A percentile compares a stretch with the other conserved stretches of the same genome.
These are phyloP conservation scores for Cryptotis parvus DNA, from an alignment of 2,113 vertebrate genomes.

Conservation along the genomic window DNA sequence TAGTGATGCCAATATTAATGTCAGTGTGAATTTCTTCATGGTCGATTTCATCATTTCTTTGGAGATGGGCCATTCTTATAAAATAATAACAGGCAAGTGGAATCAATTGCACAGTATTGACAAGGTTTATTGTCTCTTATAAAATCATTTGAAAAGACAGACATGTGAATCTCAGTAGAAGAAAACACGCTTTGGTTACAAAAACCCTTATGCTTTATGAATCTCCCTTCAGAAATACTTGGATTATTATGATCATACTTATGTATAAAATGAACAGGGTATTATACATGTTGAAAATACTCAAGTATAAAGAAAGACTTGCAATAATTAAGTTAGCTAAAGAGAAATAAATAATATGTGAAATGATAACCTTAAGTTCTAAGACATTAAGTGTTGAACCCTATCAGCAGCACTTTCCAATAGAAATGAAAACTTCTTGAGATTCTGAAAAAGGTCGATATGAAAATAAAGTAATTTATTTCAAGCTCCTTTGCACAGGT, in stretches of 20 bases:
- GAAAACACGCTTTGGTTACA: slow-evolving; percentile 40
- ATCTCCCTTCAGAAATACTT: not conserved
- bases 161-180: slow-evolving; percentile 53
- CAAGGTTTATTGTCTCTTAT: slow-evolving; percentile 62
- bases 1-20: slow-evolving; percentile 67
- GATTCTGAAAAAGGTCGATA: not conserved
- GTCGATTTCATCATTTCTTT: slow-evolving; percentile 72
- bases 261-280: not conserved
- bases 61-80: slow-evolving; percentile 63
- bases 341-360: not conserved
- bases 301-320: not conserved
- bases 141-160: slow-evolving; percentile 66
- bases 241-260: not conserved
- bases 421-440: slow-evolving; percentile 14
- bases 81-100: slow-evolving; percentile 64
- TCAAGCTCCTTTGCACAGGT: not conserved
- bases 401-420: not conserved
- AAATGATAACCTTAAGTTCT: not conserved
- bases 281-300: not conserved
- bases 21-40: slow-evolving; percentile 63
- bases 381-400: not conserved
- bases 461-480: not conserved
- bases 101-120: slow-evolving; percentile 64
- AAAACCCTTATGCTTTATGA: not conserved
- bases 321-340: slow-evolving; percentile 5